Evolutionary conservation across 2,888 invertebrate genomes (phyloP).

Genomic region (Cremastobaeus sp.): DNA sequence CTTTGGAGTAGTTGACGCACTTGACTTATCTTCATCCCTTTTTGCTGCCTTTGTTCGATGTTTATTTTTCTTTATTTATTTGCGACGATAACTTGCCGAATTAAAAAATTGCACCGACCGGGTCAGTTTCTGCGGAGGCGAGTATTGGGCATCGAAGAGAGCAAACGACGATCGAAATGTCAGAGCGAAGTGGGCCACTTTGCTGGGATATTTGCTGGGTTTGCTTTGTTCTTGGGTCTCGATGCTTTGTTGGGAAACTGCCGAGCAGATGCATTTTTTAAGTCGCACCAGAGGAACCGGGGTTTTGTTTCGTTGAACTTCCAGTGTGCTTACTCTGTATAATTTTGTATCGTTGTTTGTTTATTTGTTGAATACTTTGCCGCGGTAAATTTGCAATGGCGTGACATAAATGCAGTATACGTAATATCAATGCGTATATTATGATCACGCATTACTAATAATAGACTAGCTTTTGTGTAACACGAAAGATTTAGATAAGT

Average conservation of each 20-base stretch:
- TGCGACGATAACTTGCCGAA: neutral
- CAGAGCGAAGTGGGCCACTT: too few species aligned
- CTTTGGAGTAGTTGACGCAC: constrained; percentile 60
- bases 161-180: too few species aligned
- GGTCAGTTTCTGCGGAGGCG: too few species aligned
- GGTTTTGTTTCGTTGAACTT: constrained; percentile 57
- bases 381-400: constrained; percentile 23
- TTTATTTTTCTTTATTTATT: constrained; percentile 28
- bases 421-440: constrained; percentile 30
- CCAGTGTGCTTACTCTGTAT: constrained; percentile 51
- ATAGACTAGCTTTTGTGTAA: constrained; percentile 73
- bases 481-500: constrained; percentile 74
- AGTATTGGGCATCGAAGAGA: too few species aligned
- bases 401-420: constrained; percentile 18
- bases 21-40: constrained; percentile 59
- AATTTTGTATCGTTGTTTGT: constrained; percentile 11
- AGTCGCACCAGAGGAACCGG: constrained; percentile 1
- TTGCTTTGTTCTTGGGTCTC: neutral
- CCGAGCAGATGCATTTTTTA: too few species aligned
- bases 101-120: constrained; percentile 29
- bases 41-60: constrained; percentile 49
- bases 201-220: too few species aligned
- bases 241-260: constrained; percentile 18
- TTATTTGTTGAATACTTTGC: constrained; percentile 12
- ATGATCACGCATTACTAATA: constrained; percentile 47